Evolutionary conservation across 2,888 invertebrate species (phyloP), one percentile per base, ranked within the genome.

Genomic region (Noctua comes): DNA sequence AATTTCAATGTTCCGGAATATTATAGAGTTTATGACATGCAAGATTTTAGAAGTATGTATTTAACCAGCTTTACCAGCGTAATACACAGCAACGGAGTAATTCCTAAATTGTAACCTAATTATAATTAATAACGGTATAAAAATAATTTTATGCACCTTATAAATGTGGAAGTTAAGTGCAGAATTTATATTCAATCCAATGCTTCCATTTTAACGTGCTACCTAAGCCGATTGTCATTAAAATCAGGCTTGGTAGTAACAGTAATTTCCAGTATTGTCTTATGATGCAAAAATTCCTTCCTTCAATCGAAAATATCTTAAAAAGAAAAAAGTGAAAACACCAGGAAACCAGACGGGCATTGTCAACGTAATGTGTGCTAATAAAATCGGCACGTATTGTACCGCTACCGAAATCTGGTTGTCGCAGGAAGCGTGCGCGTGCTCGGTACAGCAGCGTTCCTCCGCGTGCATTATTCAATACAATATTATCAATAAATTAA

Each of bases 401-500:
- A 88, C 87, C 87, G 90, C 90, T 89, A 87, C 90, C 87, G 84
- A 91, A 91, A 91, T 88, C 85, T 88, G 76, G 73, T 51, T 72
- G 64, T 8, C 72, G 88, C 95, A 94, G 95, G 95, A 95, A 94
- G 92, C 78, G 87, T 85, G 92, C 96, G 96, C 96, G 96, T 95
- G 96, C 95, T 94, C 90, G 70, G 83, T 80, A 83, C 82, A 73
- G 64, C 85, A 80, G 90, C 91, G 91, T 91, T 92, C 90, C 91
- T 85, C 88, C 88, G 89, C 91, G 93, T 94, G 93, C 95, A 95
- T 95, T 95, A 95, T 95, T 95, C 95, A 95, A 94, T 94, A 93
- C 93, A 93, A 92, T 94, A 95, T 94, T 94, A 94, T 94, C 96
- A 95, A 95, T 96, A 96, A 96, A 96, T 96, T 95, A 95, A 96